Conservation (phyloP, 2,797 vertebrate species). For the Myotis planiceps region DNA sequence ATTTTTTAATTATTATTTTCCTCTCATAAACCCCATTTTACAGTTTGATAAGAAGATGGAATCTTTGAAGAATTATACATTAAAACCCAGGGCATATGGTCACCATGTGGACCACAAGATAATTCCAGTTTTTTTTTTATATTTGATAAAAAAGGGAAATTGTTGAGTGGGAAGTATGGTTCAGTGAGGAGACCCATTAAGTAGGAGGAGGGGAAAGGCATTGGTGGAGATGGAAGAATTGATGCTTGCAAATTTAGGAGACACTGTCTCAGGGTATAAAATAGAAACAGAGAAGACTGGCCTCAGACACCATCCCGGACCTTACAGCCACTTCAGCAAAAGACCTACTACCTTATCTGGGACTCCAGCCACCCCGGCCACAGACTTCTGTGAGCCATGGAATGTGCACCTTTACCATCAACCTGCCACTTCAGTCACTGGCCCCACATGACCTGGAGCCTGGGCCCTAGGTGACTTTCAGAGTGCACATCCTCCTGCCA, state of each 20-base stretch:
- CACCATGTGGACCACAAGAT: background rate
- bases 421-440: too few relatives aligned
- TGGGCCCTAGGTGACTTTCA: too few relatives aligned
- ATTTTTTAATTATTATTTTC: background rate
- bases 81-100: slow-evolving; percentile 7
- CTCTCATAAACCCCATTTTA: background rate
- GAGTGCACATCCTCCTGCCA: too few relatives aligned
- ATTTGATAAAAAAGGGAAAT: background rate
- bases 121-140: slow-evolving; percentile 33
- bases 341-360: too few relatives aligned
- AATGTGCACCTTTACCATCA: too few relatives aligned
- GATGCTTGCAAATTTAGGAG: background rate
- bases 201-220: background rate
- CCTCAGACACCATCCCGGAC: too few relatives aligned
- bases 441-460: accelerated
- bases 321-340: too few relatives aligned
- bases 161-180: background rate
- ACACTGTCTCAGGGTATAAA: background rate
- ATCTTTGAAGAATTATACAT: background rate
- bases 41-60: slow-evolving; percentile 3
- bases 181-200: background rate
- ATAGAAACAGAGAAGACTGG: background rate
- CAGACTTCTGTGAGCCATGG: too few relatives aligned
- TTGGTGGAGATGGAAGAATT: background rate
- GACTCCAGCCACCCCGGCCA: too few relatives aligned